Base-by-base conservation (phyloP, 2,113 vertebrate species). In the Merops nubicus region DNA sequence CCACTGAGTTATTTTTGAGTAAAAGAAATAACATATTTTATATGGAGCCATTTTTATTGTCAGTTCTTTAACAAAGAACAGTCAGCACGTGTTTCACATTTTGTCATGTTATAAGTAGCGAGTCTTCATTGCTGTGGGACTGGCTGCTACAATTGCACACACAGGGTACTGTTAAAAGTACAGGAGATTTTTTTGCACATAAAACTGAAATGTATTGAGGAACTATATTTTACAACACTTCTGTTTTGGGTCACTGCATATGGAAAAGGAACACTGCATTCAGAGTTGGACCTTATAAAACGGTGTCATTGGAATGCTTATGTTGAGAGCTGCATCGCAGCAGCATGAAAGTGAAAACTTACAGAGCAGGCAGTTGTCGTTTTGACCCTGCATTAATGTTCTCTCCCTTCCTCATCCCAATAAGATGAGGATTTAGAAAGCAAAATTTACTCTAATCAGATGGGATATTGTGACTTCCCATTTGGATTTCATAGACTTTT, bases 21-120 rank as follows among this genome's bases (percentile, higher is more conserved):
- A 93, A 94, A 89, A 91, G 48, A 81, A 68, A 95, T 84, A 60
- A 29, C 73, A 69, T 93, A 78, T 97, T 97, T 97, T 95, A 57
- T 93, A 75, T 60, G 72, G 91, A 93, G 57, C 72, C 67, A 72
- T 85, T 94, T 89, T 95, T 92, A 91, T 84, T 79, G 50, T 78
- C 56, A 85, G 78, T 96, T 93, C 96, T 97, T 95, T 78, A 57
- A 87, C 64, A 87, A 95, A 91, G 94, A 87, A 90, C 57, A 1
- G 9, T 84, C 85, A 64, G 57, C 26, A 14, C 74, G 51, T 54
- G 48, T 89, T 93, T 93, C 72, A 80, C 54, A n/a, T 92, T 96
- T 95, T 68, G 47, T 83, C 90, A 79, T 60, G n/a, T 93, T 91
- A 79, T 60, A 59, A 36, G 88, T 73, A 91, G 92, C 8, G 2